phyloP scores from a whole-genome alignment of 2,797 vertebrate species.

The Poeciliopsis presidionis region DNA sequence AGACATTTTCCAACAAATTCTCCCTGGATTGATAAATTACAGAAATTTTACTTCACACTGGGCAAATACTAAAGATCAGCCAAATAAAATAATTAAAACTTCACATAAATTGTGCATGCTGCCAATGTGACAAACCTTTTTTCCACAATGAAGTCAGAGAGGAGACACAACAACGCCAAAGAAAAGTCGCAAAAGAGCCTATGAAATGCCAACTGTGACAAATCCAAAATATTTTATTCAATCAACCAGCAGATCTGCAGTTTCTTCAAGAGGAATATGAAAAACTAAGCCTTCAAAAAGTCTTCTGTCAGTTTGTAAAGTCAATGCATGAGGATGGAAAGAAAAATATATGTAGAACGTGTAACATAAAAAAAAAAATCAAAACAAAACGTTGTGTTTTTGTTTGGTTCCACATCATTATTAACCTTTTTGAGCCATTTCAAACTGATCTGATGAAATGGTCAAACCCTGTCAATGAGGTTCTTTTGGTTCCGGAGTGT shows the following conservation, averaged over 20 bases:
- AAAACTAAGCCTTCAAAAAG: not conserved
- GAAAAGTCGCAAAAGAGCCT: not conserved
- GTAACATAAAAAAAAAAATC: not conserved
- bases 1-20: not conserved
- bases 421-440: not conserved
- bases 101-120: not conserved
- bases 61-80: not conserved
- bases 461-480: not conserved
- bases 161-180: not conserved
- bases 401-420: too few species aligned
- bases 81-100: not conserved
- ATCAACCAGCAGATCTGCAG: conserved; percentile 11
- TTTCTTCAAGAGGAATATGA: not conserved
- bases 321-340: not conserved
- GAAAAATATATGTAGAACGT: not conserved
- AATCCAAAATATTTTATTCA: conserved; percentile 18
- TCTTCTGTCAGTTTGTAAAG: not conserved
- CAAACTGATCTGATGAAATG: not conserved
- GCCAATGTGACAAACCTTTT: not conserved
- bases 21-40: not conserved
- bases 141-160: not conserved
- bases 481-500: not conserved
- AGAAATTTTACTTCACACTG: not conserved
- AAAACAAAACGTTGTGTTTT: not conserved
- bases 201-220: conserved; percentile 2